phyloP scores from a whole-genome alignment of 2,797 vertebrate genomes.

The Periophthalmus magnuspinnatus region DNA sequence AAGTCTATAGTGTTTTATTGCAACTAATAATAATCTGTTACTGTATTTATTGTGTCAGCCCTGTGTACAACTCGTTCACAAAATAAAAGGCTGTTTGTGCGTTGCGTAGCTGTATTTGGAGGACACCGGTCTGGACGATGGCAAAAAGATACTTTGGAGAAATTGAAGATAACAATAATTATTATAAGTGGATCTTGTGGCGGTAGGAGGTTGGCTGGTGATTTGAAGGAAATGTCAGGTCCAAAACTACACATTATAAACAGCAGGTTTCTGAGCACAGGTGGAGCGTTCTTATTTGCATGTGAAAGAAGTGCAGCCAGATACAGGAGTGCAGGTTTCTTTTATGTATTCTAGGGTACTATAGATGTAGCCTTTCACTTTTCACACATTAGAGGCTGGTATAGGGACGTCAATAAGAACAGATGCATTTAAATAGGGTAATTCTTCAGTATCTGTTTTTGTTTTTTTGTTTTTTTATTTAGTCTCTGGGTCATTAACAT shows the following conservation, averaged over 20 bases:
- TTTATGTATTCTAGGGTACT: no score
- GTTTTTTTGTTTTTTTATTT: no score
- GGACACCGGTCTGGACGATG: not conserved
- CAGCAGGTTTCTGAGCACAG: not conserved
- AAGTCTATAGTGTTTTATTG: not conserved
- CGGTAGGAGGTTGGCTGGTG: not conserved
- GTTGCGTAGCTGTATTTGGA: not conserved
- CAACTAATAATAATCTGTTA: not conserved
- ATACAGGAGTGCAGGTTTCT: not conserved
- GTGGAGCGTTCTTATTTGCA: not conserved
- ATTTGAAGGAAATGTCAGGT: conserved; percentile 1
- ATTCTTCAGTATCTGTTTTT: no score
- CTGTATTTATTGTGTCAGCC: not conserved
- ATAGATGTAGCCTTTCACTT: no score
- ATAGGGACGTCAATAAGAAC: no score
- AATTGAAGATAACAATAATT: conserved; percentile 7
- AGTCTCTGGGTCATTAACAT: no score
- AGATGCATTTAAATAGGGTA: no score
- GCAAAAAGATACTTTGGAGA: not conserved
- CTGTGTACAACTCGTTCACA: not conserved
- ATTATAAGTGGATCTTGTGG: not conserved
- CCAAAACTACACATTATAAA: not conserved
- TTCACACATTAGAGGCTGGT: no score
- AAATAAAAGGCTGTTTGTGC: not conserved
- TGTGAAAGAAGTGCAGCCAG: not conserved